Evolutionary conservation across 2,888 invertebrate species (phyloP).

Genomic region (Drosophila pullipes): DNA sequence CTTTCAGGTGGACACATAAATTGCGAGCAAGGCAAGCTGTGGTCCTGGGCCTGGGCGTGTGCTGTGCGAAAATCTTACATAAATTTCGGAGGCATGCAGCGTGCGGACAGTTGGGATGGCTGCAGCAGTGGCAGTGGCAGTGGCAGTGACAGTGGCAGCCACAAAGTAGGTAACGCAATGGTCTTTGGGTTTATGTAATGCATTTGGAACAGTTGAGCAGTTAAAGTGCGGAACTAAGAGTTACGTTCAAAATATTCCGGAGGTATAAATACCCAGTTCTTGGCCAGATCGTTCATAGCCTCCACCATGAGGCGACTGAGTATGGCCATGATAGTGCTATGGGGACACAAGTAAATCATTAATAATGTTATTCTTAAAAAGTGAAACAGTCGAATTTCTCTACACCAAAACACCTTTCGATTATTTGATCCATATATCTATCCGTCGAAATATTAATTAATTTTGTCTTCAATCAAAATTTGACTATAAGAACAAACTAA

Average conservation of each 20-base stretch:
- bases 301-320: slow-evolving; percentile 74
- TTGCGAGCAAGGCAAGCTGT: slow-evolving; percentile 13
- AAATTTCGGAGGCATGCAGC: slow-evolving; percentile 19
- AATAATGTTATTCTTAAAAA: neutral
- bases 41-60: slow-evolving; percentile 14
- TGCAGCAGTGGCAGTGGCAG: neutral
- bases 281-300: slow-evolving; percentile 72
- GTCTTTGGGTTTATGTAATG: slow-evolving; percentile 24
- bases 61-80: slow-evolving; percentile 23
- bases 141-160: neutral
- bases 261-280: slow-evolving; percentile 80
- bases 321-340: slow-evolving; percentile 66
- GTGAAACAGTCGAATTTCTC: neutral
- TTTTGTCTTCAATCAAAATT: neutral
- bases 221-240: slow-evolving; percentile 17
- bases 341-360: neutral
- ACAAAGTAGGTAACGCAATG: slow-evolving; percentile 29
- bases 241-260: slow-evolving; percentile 64
- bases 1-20: slow-evolving; percentile 43
- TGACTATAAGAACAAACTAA: too few relatives aligned
- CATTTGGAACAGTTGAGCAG: slow-evolving; percentile 15
- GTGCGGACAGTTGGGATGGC: slow-evolving; percentile 14
- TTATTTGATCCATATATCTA: too few relatives aligned
- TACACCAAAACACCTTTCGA: neutral
- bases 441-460: neutral